Evolutionary conservation across 1,140 invertebrate species (phyloP).

Genomic region (Hesperophylax magnus): DNA sequence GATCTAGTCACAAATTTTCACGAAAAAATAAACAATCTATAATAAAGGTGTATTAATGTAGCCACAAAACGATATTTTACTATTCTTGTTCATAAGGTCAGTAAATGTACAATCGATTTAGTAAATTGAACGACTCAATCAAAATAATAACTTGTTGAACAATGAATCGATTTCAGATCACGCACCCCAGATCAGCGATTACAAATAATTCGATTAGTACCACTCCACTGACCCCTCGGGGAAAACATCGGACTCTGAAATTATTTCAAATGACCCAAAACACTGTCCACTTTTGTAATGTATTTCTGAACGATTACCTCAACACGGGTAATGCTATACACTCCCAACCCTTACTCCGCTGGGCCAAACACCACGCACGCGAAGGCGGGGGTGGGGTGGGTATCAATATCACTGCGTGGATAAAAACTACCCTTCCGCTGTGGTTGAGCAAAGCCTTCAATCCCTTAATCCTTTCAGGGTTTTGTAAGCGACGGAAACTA

Average conservation of each 20-base stretch:
- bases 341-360: constrained; percentile 28
- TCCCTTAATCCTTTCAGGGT: constrained; percentile 40
- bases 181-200: constrained; percentile 25
- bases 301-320: constrained; percentile 50
- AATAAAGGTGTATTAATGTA: too few relatives aligned
- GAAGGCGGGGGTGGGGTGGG: not conserved
- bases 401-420: constrained; percentile 53
- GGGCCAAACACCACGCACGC: constrained; percentile 29
- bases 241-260: constrained; percentile 4
- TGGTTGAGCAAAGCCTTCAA: constrained; percentile 30
- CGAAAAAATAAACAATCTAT: too few relatives aligned
- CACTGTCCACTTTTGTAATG: constrained; percentile 4
- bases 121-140: constrained; percentile 24
- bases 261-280: constrained; percentile 19
- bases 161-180: constrained; percentile 23
- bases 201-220: constrained; percentile 27
- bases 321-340: constrained; percentile 51
- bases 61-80: too few relatives aligned
- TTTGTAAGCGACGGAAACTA: constrained; percentile 13
- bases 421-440: constrained; percentile 30
- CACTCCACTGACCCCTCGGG: not conserved
- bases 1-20: too few relatives aligned
- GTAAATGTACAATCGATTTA: constrained; percentile 1
- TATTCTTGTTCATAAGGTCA: not conserved
- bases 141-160: constrained; percentile 22